These are phyloP conservation scores for Exocentrus adspersus DNA, from an alignment of 2,888 invertebrate genomes.

Conservation along the genomic window DNA sequence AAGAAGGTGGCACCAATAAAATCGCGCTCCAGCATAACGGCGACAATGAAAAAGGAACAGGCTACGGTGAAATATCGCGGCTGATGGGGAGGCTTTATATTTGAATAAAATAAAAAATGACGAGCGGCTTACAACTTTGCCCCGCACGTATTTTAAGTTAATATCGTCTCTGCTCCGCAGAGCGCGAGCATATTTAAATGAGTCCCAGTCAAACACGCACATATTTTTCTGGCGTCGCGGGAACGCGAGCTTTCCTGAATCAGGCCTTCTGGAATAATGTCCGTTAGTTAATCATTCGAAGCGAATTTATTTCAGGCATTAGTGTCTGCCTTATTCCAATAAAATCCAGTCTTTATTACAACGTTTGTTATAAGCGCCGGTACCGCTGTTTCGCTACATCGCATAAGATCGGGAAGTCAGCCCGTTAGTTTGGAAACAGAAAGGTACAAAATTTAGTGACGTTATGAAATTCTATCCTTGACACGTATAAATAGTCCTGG, in stretches of 20 bases:
- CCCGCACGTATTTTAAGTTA: neutral
- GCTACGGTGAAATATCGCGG: neutral
- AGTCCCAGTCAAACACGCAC: neutral
- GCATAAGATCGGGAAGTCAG: no score
- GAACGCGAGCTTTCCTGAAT: neutral
- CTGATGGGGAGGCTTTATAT: neutral
- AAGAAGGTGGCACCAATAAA: neutral
- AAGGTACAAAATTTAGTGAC: no score
- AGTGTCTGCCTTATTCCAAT: no score
- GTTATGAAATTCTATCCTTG: no score
- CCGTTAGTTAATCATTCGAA: no score
- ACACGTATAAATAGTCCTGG: no score
- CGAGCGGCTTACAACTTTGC: neutral
- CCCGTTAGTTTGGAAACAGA: no score
- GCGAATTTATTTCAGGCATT: no score
- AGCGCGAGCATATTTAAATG: neutral
- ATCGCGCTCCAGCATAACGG: neutral
- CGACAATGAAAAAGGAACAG: neutral
- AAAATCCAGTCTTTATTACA: no score
- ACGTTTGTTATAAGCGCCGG: no score
- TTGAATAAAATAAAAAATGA: slow-evolving; percentile 12
- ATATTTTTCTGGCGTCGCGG: neutral
- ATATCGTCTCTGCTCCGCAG: neutral
- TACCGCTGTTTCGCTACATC: no score
- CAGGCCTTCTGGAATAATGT: no score